A percentile compares a stretch with the other conserved stretches of the same genome.
phyloP scores from a whole-genome alignment of 1,140 invertebrate species.

The Coelopa frigida region DNA sequence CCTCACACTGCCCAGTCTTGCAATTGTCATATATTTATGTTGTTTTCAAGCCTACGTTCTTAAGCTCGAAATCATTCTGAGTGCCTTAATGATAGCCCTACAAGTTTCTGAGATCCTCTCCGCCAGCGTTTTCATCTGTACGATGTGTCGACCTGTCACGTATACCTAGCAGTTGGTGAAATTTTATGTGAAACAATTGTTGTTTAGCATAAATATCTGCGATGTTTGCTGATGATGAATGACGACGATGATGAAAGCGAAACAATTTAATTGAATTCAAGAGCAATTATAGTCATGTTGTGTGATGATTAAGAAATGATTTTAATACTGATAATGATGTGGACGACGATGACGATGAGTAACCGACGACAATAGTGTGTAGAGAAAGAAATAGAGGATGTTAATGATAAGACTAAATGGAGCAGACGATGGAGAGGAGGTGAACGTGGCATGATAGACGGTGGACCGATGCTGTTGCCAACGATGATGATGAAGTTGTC shows the following conservation, averaged over 20 bases:
- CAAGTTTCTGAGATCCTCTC: constrained; percentile 70
- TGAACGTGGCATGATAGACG: too few relatives aligned
- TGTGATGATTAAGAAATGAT: not conserved
- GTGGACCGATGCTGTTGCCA: too few relatives aligned
- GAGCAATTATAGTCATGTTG: not conserved
- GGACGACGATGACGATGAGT: not conserved
- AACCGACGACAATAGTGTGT: too few relatives aligned
- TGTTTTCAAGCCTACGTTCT: constrained; percentile 78
- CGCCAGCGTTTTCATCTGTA: constrained; percentile 65
- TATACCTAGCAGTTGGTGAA: constrained; percentile 45
- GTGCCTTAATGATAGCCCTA: constrained; percentile 74
- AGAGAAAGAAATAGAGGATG: too few relatives aligned
- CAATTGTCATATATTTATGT: constrained; percentile 76
- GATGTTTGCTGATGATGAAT: not conserved
- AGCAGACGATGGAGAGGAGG: not conserved
- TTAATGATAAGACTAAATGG: not conserved
- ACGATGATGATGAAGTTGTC: too few relatives aligned
- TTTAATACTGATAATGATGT: not conserved
- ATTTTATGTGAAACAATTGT: constrained; percentile 3
- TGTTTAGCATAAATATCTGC: not conserved
- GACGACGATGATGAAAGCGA: too few relatives aligned
- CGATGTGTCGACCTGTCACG: constrained; percentile 59
- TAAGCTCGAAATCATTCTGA: constrained; percentile 76
- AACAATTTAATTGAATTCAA: not conserved
- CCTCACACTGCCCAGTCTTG: constrained; percentile 71